A percentile compares a stretch with the other conserved stretches of the same genome.
Conservation (phyloP, 1,140 invertebrate species). For the Penaeus japonicus region DNA sequence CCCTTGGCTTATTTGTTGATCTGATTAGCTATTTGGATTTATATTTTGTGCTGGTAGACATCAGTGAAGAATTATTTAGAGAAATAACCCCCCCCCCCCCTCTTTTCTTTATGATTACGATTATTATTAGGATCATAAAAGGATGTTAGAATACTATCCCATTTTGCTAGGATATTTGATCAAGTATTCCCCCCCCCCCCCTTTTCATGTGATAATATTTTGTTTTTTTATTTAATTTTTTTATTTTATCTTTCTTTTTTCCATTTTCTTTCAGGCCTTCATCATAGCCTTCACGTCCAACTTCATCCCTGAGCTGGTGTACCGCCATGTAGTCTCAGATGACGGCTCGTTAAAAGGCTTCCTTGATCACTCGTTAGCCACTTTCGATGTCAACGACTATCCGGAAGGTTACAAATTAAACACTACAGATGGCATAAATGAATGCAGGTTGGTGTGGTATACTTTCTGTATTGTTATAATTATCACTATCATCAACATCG, state of each 20-base stretch:
- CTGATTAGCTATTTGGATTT: background rate
- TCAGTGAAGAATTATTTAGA: too few relatives aligned
- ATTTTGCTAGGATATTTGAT: too few relatives aligned
- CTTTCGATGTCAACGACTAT: conserved; percentile 48
- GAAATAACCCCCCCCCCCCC: too few relatives aligned
- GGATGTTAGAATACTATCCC: too few relatives aligned
- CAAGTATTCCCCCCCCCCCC: too few relatives aligned
- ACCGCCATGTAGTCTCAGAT: conserved; percentile 71
- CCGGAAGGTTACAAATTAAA: conserved; percentile 30
- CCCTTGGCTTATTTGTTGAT: conserved; percentile 59
- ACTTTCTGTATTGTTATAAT: background rate
- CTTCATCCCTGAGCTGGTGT: conserved; percentile 92
- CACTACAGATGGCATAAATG: background rate
- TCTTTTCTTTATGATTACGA: too few relatives aligned
- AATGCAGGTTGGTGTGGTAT: conserved; percentile 62
- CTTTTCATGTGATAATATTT: too few relatives aligned
- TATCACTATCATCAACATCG: too few relatives aligned
- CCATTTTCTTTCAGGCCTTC: conserved; percentile 78
- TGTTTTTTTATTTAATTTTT: background rate
- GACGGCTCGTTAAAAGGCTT: conserved; percentile 78
- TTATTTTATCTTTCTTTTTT: conserved; percentile 59
- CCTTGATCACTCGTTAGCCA: conserved; percentile 68
- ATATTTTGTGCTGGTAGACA: too few relatives aligned
- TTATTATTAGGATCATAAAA: too few relatives aligned
- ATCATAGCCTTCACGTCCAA: conserved; percentile 99